A percentile compares a stretch with the other conserved stretches of the same genome.
phyloP scores from a whole-genome alignment of 2,797 vertebrate species.

The Microctenopoma steveboyesi region DNA sequence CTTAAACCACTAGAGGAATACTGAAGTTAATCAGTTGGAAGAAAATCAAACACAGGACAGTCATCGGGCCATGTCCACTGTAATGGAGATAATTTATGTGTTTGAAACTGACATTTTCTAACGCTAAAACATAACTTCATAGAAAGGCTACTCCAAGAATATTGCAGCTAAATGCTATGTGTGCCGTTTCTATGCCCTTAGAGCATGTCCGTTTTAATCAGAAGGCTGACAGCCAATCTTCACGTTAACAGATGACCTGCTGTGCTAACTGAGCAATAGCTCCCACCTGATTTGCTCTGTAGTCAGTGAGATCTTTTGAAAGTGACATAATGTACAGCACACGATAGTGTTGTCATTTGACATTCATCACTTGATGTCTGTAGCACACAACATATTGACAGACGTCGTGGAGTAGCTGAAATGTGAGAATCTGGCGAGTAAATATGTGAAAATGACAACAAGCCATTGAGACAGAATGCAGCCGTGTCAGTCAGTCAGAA shows the following conservation, averaged over 20 bases:
- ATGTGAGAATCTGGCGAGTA: background rate
- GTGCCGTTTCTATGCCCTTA: background rate
- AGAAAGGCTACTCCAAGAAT: no score
- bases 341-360: background rate
- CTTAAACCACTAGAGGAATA: conserved; percentile 22
- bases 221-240: no score
- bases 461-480: conserved; percentile 9
- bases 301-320: background rate
- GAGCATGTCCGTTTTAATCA: background rate
- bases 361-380: background rate
- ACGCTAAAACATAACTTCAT: background rate
- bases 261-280: no score
- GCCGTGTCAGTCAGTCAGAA: conserved; percentile 31
- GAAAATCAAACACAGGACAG: conserved; percentile 14
- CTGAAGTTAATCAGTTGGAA: conserved; percentile 46
- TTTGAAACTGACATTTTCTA: conserved; percentile 17
- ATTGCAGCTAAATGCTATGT: background rate
- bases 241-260: background rate
- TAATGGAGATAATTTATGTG: conserved; percentile 10
- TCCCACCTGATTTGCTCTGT: background rate
- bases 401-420: background rate
- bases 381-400: background rate
- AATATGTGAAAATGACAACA: conserved; percentile 1
- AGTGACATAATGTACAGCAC: background rate
- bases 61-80: conserved; percentile 21